A percentile compares a stretch with the other conserved stretches of the same genome.
Evolutionary conservation across 2,113 vertebrate genomes (phyloP).

Genomic region (human (Homo sapiens)): DNA sequence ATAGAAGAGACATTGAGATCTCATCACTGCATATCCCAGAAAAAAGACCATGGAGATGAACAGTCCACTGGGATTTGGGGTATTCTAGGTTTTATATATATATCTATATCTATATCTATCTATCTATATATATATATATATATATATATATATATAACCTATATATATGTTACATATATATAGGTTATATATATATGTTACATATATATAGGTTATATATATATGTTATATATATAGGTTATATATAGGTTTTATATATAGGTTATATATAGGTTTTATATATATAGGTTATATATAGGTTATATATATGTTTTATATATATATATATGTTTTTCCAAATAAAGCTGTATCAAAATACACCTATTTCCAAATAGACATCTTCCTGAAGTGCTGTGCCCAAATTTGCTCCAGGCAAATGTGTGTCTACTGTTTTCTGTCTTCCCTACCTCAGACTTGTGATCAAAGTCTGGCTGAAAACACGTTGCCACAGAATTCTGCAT

Average conservation of each 20-base stretch:
- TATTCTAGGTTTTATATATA: not conserved
- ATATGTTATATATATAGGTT: too few species aligned
- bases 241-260: too few species aligned
- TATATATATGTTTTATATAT: too few species aligned
- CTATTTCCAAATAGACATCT: not conserved
- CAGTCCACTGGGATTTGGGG: not conserved
- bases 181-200: too few species aligned
- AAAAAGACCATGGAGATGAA: not conserved
- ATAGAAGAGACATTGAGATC: not conserved
- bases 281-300: too few species aligned
- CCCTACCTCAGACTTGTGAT: constrained; percentile 57
- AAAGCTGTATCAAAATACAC: not conserved
- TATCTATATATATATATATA: too few species aligned
- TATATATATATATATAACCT: too few species aligned
- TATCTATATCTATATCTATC: not conserved
- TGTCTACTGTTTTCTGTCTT: constrained; percentile 52
- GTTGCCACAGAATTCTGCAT: constrained; percentile 70
- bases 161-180: too few species aligned
- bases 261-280: too few species aligned
- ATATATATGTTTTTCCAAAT: not conserved
- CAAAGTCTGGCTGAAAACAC: constrained; percentile 73
- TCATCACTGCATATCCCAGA: not conserved
- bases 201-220: too few species aligned
- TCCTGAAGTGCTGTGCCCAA: not conserved
- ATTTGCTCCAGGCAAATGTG: constrained; percentile 19